Evolutionary conservation across 2,113 vertebrate genomes (phyloP).

Genomic region (Regulus satrapa): DNA sequence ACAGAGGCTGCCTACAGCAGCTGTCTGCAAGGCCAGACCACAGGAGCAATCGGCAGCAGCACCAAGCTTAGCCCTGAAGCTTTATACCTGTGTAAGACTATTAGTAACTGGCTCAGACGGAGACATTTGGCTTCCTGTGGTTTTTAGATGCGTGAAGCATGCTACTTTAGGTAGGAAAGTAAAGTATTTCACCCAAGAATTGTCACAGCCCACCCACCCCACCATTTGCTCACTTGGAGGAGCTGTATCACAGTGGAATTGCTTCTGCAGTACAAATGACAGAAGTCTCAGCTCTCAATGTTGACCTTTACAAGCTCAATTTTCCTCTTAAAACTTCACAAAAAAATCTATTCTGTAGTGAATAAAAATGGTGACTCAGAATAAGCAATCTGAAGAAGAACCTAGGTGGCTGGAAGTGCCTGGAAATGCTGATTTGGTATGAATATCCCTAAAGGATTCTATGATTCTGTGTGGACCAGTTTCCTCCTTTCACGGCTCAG

Average conservation of each 20-base stretch:
- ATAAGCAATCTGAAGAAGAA: neutral
- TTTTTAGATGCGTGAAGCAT: neutral
- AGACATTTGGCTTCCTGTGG: neutral
- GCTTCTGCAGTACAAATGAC: neutral
- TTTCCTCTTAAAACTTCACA: neutral
- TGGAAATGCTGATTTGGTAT: neutral
- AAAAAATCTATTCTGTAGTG: neutral
- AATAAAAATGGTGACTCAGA: neutral
- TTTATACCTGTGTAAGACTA: neutral
- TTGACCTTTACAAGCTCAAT: neutral
- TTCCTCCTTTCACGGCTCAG: neutral
- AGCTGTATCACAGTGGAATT: neutral
- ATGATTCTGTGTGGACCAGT: neutral
- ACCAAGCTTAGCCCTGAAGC: neutral
- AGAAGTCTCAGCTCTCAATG: accelerated
- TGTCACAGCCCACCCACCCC: neutral
- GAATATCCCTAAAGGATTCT: neutral
- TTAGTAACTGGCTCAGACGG: neutral
- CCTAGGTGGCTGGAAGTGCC: neutral
- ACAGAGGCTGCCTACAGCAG: neutral
- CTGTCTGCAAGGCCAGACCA: neutral
- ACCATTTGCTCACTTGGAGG: neutral
- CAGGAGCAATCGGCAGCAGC: neutral
- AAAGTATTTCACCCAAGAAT: neutral
- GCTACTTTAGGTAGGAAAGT: neutral